A percentile compares a stretch with the other conserved stretches of the same genome.
These are phyloP conservation scores for Margaritifera margaritifera DNA, from an alignment of 2,888 invertebrate species.

Conservation along the genomic window DNA sequence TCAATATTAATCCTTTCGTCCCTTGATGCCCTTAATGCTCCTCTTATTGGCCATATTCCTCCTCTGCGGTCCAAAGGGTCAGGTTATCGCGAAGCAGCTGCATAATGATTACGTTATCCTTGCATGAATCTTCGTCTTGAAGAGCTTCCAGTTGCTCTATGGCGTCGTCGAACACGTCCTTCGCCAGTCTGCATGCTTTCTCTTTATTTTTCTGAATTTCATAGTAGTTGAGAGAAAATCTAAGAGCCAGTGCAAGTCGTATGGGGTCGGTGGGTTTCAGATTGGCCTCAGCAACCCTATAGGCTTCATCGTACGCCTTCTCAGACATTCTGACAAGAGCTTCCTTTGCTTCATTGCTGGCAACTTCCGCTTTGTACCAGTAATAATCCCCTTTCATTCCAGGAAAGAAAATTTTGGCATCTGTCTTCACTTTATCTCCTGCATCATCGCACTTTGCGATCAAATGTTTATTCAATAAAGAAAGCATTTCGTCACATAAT, in stretches of 20 bases:
- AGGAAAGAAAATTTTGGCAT: constrained; percentile 98
- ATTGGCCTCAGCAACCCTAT: constrained; percentile 98
- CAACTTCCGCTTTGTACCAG: constrained; percentile 99
- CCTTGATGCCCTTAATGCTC: not conserved
- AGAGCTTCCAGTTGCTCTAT: constrained; percentile 98
- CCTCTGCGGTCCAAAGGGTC: constrained; percentile 89
- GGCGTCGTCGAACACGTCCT: constrained; percentile 99
- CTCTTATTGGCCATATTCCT: constrained; percentile 80
- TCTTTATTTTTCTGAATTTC: constrained; percentile 99
- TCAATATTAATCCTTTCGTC: not conserved
- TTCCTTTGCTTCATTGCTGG: constrained; percentile 97
- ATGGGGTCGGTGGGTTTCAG: constrained; percentile 99
- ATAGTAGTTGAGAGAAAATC: constrained; percentile 99
- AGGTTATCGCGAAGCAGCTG: constrained; percentile 86
- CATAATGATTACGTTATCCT: constrained; percentile 99
- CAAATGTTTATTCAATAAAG: constrained; percentile 97
- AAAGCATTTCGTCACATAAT: constrained; percentile 99
- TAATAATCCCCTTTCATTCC: constrained; percentile 99
- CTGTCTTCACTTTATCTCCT: constrained; percentile 88
- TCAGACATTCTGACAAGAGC: constrained; percentile 82
- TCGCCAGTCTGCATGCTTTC: constrained; percentile 98
- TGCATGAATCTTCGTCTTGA: constrained; percentile 99
- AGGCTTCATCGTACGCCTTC: constrained; percentile 98
- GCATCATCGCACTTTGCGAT: constrained; percentile 96
- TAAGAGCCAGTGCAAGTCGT: constrained; percentile 97